phyloP scores from a whole-genome alignment of 2,888 invertebrate species.

The Strigamia transsilvanica region DNA sequence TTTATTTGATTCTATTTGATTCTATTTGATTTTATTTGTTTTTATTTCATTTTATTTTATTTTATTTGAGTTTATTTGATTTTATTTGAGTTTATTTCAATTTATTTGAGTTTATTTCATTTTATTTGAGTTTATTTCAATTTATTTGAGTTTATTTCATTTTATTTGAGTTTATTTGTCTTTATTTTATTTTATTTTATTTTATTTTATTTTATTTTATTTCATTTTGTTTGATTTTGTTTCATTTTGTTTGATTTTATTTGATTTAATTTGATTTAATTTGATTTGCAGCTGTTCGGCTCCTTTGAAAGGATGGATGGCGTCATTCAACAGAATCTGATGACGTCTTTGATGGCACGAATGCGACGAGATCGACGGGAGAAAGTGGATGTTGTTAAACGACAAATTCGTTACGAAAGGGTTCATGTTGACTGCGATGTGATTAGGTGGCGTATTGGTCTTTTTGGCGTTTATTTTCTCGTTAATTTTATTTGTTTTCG shows the following conservation, averaged over 20 bases:
- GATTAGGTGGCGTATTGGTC: constrained; percentile 59
- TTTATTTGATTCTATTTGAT: no score
- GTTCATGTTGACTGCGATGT: constrained; percentile 61
- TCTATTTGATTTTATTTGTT: no score
- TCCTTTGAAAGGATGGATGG: constrained; percentile 58
- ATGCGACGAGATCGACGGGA: constrained; percentile 56
- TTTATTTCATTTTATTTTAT: no score
- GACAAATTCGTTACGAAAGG: constrained; percentile 60
- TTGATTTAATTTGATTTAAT: not conserved
- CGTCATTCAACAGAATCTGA: constrained; percentile 57
- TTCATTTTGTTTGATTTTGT: no score
- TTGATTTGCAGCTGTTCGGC: constrained; percentile 54
- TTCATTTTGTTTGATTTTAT: not conserved
- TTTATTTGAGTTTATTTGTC: no score
- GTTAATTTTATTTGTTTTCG: constrained; percentile 9
- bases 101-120: no score
- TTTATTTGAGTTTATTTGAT: no score
- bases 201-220: no score
- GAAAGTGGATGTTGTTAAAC: constrained; percentile 55
- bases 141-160: no score
- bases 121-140: no score
- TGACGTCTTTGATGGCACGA: constrained; percentile 55
- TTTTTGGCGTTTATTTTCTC: not conserved
- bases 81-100: no score
- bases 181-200: no score